Conservation (phyloP, 2,797 vertebrate species). For the Hypotaenidia okinawae region DNA sequence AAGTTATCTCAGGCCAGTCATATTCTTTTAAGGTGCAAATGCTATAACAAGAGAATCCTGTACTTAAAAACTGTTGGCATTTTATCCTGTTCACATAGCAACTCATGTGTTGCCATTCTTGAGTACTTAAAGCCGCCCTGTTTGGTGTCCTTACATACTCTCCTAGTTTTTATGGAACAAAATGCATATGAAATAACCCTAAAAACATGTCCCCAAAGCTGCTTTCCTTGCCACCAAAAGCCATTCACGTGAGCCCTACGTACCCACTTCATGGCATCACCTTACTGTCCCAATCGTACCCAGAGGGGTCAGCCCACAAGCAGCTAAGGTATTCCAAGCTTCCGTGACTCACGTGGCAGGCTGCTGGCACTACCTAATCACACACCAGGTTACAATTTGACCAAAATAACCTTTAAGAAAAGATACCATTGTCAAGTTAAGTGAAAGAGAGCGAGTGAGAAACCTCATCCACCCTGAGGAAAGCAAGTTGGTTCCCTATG, state of each 20-base stretch:
- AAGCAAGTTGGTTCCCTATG: neutral
- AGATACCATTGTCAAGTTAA: neutral
- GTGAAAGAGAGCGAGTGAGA: neutral
- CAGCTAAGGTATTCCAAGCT: conserved; percentile 15
- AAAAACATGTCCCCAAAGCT: neutral
- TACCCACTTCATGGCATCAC: neutral
- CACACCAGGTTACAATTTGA: conserved; percentile 47
- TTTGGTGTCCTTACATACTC: neutral
- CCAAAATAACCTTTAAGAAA: conserved; percentile 31
- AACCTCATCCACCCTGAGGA: neutral
- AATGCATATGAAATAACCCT: neutral
- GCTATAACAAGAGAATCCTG: neutral
- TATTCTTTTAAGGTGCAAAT: neutral
- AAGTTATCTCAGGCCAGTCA: neutral
- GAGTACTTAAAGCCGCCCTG: neutral
- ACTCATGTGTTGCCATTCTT: neutral
- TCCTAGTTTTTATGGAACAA: neutral
- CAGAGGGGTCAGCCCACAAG: neutral
- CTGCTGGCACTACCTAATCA: neutral
- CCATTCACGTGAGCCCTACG: neutral
- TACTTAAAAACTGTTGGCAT: neutral
- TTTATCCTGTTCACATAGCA: conserved; percentile 28
- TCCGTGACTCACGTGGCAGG: neutral
- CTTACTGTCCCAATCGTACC: neutral
- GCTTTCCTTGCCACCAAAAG: neutral